Conservation (phyloP, 2,888 invertebrate species). For the Latrodectus elegans region DNA sequence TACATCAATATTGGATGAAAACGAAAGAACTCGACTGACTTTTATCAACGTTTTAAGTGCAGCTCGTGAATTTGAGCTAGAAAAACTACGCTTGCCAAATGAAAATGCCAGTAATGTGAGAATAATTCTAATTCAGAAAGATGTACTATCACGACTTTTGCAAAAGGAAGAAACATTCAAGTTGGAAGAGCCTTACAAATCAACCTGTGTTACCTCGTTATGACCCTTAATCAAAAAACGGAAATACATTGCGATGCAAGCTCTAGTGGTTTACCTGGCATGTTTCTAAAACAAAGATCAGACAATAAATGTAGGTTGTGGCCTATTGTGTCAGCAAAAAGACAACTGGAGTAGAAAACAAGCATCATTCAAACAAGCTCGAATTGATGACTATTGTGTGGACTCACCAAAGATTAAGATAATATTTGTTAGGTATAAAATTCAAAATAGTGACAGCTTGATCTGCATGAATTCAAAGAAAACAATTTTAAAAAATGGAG, state of each 20-base stretch:
- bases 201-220: neutral
- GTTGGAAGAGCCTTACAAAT: neutral
- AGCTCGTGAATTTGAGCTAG: too few species aligned
- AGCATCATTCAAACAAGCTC: constrained; percentile 6
- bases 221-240: neutral
- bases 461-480: neutral
- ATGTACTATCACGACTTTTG: neutral
- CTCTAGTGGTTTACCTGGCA: neutral
- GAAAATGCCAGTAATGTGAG: too few species aligned
- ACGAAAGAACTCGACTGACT: too few species aligned
- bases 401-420: neutral
- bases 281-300: neutral
- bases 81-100: too few species aligned
- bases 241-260: neutral
- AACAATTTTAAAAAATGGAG: neutral
- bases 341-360: neutral
- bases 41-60: too few species aligned
- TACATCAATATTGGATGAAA: too few species aligned
- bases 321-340: constrained; percentile 5
- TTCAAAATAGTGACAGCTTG: neutral
- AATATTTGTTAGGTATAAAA: neutral
- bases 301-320: neutral
- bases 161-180: neutral
- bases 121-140: neutral
- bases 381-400: constrained; percentile 18